Evolutionary conservation across 2,888 invertebrate species (phyloP).

Genomic region (Drosophila subquinaria): DNA sequence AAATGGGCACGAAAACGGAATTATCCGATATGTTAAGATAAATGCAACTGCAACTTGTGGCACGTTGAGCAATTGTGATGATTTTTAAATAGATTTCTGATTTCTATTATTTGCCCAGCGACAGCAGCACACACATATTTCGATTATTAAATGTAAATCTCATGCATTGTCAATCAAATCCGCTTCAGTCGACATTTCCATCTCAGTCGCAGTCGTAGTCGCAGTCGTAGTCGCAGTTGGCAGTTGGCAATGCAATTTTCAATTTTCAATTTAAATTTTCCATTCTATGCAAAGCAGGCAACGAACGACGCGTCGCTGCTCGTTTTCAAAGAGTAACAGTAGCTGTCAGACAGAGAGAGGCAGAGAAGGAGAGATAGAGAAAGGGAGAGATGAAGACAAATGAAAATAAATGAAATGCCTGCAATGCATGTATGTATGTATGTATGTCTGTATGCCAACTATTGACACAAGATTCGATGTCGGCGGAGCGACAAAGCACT

Average conservation of each 20-base stretch:
- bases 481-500: conserved; percentile 65
- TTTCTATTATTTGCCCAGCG: conserved; percentile 49
- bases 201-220: conserved; percentile 5
- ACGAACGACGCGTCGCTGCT: conserved; percentile 12
- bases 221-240: conserved; percentile 4
- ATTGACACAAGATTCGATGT: conserved; percentile 73
- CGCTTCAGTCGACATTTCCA: conserved; percentile 7
- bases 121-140: conserved; percentile 47
- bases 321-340: background rate
- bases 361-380: background rate
- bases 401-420: conserved; percentile 37
- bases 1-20: conserved; percentile 29
- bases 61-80: background rate
- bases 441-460: conserved; percentile 69
- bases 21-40: conserved; percentile 39
- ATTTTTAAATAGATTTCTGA: conserved; percentile 21
- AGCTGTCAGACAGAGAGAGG: background rate
- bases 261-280: conserved; percentile 76
- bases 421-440: conserved; percentile 58
- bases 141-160: conserved; percentile 78
- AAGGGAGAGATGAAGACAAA: no score
- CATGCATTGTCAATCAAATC: conserved; percentile 67
- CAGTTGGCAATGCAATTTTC: conserved; percentile 61
- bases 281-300: conserved; percentile 70
- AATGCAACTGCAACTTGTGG: conserved; percentile 40